phyloP scores from a whole-genome alignment of 1,140 invertebrate genomes.

The Drosophila simulans region DNA sequence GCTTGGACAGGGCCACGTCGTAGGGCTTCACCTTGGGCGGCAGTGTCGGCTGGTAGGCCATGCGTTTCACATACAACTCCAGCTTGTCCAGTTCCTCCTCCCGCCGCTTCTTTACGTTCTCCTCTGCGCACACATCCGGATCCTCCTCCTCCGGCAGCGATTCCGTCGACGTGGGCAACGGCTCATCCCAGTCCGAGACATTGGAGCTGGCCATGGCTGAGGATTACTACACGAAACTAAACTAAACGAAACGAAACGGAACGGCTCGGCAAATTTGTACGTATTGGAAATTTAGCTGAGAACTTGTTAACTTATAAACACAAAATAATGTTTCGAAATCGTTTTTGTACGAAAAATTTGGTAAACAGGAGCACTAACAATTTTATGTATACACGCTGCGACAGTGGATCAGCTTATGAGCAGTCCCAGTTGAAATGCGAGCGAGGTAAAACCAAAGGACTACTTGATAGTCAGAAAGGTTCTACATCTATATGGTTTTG shows the following conservation, averaged over 20 bases:
- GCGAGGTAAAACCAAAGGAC: background rate
- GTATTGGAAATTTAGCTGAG: conserved; percentile 33
- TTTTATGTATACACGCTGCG: conserved; percentile 6
- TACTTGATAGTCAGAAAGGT: background rate
- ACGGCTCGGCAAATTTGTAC: conserved; percentile 22
- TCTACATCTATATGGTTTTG: background rate
- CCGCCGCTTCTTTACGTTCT: conserved; percentile 47
- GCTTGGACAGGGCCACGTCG: conserved; percentile 56
- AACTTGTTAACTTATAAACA: background rate
- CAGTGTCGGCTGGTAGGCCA: conserved; percentile 73
- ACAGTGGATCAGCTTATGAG: conserved; percentile 3
- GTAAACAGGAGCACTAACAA: conserved; percentile 23
- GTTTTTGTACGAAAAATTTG: conserved; percentile 6
- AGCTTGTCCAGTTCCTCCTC: conserved; percentile 62
- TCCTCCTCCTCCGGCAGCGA: conserved; percentile 55
- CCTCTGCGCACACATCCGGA: conserved; percentile 56
- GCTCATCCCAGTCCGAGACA: conserved; percentile 73
- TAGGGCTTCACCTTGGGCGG: conserved; percentile 58
- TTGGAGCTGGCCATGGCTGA: conserved; percentile 63
- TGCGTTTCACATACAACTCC: conserved; percentile 65
- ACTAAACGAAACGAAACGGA: background rate
- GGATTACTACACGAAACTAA: background rate
- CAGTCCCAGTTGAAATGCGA: background rate
- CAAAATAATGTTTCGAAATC: background rate
- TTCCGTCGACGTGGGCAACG: conserved; percentile 54